Percentiles rank a stretch among this genome's conserved stretches.
Conservation (phyloP, 2,888 invertebrate genomes). For the Hermaeophaga mercurialis region DNA sequence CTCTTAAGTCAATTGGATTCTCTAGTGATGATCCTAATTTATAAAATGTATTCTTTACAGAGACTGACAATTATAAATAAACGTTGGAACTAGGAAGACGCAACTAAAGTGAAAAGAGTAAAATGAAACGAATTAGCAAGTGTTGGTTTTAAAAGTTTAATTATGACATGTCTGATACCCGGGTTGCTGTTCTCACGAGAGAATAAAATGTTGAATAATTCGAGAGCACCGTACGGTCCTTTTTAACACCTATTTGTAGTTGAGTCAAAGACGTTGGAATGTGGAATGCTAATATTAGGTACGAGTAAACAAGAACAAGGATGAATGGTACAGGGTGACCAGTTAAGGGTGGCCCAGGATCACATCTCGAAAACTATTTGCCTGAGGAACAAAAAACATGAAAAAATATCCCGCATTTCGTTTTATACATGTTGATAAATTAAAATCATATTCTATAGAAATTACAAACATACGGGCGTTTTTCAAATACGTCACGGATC, state of each 20-base stretch:
- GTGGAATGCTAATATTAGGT: slow-evolving; percentile 24
- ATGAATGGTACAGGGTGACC: background rate
- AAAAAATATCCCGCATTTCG: too few relatives aligned
- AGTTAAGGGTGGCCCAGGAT: too few relatives aligned
- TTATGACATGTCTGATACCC: slow-evolving; percentile 22
- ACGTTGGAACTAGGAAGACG: background rate
- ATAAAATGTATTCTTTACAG: too few relatives aligned
- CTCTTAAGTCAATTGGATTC: too few relatives aligned
- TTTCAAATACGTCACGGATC: too few relatives aligned
- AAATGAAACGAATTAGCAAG: slow-evolving; percentile 26
- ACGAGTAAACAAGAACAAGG: slow-evolving; percentile 14
- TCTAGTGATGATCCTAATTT: too few relatives aligned
- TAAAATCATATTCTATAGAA: too few relatives aligned
- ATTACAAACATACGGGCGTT: too few relatives aligned
- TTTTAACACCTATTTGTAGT: slow-evolving; percentile 34
- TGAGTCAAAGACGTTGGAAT: slow-evolving; percentile 27
- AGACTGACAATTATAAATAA: too few relatives aligned
- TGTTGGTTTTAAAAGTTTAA: slow-evolving; percentile 31
- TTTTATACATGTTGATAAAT: too few relatives aligned
- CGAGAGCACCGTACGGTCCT: slow-evolving; percentile 33
- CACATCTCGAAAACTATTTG: too few relatives aligned
- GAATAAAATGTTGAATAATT: slow-evolving; percentile 27
- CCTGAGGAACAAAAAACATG: too few relatives aligned
- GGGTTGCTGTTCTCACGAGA: slow-evolving; percentile 25
- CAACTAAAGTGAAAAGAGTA: slow-evolving; percentile 19